Percentiles rank a stretch among this genome's conserved stretches.
Evolutionary conservation across 2,113 vertebrate genomes (phyloP).

Genomic region (Peromyscus polionotus): DNA sequence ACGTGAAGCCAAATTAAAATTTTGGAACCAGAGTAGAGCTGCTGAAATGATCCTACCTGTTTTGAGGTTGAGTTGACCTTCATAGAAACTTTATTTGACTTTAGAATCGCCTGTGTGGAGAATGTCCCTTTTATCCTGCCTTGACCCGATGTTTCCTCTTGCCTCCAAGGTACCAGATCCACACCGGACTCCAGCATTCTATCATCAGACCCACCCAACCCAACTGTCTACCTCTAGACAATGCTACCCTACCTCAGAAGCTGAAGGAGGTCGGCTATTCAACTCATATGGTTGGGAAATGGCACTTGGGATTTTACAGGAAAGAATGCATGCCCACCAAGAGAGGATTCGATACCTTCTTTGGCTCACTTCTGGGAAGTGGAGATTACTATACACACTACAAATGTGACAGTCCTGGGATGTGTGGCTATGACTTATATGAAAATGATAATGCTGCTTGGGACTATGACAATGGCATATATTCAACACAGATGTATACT

Average conservation of each 20-base stretch:
- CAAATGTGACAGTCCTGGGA: slow-evolving; percentile 95
- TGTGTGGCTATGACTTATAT: slow-evolving; percentile 97
- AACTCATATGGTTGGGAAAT: slow-evolving; percentile 99
- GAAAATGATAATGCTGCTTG: slow-evolving; percentile 96
- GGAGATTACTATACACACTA: slow-evolving; percentile 98
- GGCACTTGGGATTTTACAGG: slow-evolving; percentile 98
- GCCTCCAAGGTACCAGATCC: slow-evolving; percentile 95
- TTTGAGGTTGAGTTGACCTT: background rate
- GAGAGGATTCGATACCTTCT: slow-evolving; percentile 97
- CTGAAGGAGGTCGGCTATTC: slow-evolving; percentile 95
- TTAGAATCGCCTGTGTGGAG: background rate
- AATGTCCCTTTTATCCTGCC: background rate
- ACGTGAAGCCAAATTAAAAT: background rate
- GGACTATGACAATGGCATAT: slow-evolving; percentile 94
- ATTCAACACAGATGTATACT: slow-evolving; percentile 97
- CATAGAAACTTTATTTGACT: background rate
- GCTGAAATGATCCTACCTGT: background rate
- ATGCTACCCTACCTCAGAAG: slow-evolving; percentile 96
- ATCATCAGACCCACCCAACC: slow-evolving; percentile 96
- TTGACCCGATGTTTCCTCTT: slow-evolving; percentile 67
- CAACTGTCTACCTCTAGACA: slow-evolving; percentile 97
- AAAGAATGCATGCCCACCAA: slow-evolving; percentile 96
- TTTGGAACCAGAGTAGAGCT: background rate
- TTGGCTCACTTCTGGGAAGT: slow-evolving; percentile 96
- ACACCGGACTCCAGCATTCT: slow-evolving; percentile 98